Evolutionary conservation across 2,113 vertebrate species (phyloP).

Genomic region (Amblyornis subalaris): DNA sequence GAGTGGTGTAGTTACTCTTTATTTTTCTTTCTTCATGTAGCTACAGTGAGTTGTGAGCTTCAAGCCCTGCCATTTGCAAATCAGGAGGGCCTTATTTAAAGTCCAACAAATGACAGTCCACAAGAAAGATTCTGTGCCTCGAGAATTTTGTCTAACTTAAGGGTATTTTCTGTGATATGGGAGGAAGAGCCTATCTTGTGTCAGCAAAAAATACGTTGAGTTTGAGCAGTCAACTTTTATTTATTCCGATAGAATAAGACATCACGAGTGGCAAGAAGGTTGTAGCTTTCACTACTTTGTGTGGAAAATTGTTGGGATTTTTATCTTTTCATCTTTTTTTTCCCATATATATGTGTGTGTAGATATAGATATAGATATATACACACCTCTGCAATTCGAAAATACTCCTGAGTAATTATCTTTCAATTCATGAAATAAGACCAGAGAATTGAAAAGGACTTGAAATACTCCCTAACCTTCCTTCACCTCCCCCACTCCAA

Average conservation of each 20-base stretch:
- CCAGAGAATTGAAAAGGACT: not conserved
- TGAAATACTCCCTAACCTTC: not conserved
- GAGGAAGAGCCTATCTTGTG: not conserved
- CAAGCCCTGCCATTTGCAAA: not conserved
- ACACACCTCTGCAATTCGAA: not conserved
- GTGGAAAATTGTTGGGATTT: not conserved
- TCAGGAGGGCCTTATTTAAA: not conserved
- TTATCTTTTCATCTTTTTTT: not conserved
- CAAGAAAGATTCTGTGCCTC: not conserved
- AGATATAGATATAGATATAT: not conserved
- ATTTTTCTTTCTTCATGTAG: not conserved
- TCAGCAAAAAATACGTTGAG: not conserved
- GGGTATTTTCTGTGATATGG: not conserved
- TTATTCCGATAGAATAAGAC: not conserved
- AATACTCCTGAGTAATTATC: not conserved
- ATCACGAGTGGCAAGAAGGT: not conserved
- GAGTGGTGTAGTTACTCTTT: not conserved
- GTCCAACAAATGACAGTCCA: accelerated
- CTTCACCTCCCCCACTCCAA: not conserved
- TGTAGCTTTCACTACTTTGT: not conserved
- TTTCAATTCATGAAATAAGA: not conserved
- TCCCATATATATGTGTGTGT: not conserved
- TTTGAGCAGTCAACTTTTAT: not conserved
- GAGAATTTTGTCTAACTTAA: not conserved
- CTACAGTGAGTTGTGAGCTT: not conserved